Conservation (phyloP, 2,888 invertebrate species). For the Eudasyphora cyanicolor region DNA sequence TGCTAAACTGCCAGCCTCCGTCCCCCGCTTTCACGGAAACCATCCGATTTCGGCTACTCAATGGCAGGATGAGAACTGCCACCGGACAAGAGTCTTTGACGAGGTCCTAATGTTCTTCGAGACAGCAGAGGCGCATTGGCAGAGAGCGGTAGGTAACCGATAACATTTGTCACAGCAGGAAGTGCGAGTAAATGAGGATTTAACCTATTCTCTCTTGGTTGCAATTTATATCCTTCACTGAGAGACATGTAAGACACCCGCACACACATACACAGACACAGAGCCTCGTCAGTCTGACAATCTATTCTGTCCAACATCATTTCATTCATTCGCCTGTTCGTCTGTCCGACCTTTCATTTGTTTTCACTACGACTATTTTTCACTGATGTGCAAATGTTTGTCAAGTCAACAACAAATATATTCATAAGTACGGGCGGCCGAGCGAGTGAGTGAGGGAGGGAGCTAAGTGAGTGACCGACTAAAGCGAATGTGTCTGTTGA, state of each 20-base stretch:
- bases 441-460: constrained; percentile 29
- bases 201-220: constrained; percentile 53
- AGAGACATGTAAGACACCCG: not conserved
- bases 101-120: not conserved
- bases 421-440: constrained; percentile 47
- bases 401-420: constrained; percentile 61
- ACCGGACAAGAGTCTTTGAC: not conserved
- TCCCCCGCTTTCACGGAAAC: not conserved
- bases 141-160: constrained; percentile 2
- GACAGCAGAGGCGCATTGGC: not conserved
- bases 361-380: constrained; percentile 57
- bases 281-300: too few relatives aligned
- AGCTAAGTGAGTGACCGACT: not conserved
- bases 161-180: constrained; percentile 59
- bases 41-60: not conserved
- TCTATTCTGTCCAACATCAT: constrained; percentile 20
- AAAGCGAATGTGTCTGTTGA: not conserved
- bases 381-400: constrained; percentile 65
- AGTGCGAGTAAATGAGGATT: constrained; percentile 58
- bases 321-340: constrained; percentile 36
- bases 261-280: not conserved
- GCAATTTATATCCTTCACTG: constrained; percentile 59
- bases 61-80: not conserved
- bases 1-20: not conserved
- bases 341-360: constrained; percentile 36